A percentile compares a stretch with the other conserved stretches of the same genome.
Conservation (phyloP, 1,140 invertebrate species). For the Teleogryllus occipitalis region DNA sequence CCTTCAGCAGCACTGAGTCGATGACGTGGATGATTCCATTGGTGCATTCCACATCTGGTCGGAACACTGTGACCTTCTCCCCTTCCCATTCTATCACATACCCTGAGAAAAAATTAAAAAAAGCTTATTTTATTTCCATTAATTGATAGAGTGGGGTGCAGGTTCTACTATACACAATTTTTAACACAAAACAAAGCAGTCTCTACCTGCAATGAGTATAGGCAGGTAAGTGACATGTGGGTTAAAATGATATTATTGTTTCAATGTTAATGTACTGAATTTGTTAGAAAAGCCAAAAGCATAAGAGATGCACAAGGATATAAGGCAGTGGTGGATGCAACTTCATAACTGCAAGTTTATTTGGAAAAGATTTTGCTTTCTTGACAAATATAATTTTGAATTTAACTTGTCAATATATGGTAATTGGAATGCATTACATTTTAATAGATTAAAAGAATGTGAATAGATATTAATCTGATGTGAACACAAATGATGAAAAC, state of each 20-base stretch:
- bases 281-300: not conserved
- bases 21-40: slow-evolving; percentile 92
- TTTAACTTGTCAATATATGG: no score
- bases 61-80: slow-evolving; percentile 69
- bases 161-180: slow-evolving; percentile 4
- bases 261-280: not conserved
- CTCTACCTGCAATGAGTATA: not conserved
- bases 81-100: slow-evolving; percentile 78
- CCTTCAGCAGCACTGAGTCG: slow-evolving; percentile 69
- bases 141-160: not conserved
- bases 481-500: no score
- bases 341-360: not conserved
- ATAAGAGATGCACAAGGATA: not conserved
- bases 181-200: not conserved
- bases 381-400: no score
- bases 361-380: not conserved
- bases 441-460: no score
- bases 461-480: no score
- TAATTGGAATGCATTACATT: no score
- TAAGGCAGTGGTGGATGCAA: not conserved
- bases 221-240: not conserved
- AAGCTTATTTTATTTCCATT: not conserved
- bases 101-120: slow-evolving; percentile 42
- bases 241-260: not conserved
- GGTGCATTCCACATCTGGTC: slow-evolving; percentile 82